Conservation (phyloP, 2,888 invertebrate species). For the Alloplasta piceator region DNA sequence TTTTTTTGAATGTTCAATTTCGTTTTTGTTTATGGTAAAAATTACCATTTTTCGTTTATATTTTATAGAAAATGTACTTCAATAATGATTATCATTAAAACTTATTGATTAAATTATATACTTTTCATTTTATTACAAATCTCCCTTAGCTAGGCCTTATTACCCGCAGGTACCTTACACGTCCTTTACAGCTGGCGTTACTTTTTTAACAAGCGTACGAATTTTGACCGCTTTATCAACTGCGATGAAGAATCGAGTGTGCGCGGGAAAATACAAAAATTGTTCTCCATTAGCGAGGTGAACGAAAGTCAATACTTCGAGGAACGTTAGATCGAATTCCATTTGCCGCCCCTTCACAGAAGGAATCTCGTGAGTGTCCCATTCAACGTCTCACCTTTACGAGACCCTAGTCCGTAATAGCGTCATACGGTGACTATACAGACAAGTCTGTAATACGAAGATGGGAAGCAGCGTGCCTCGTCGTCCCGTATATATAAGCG, state of each 20-base stretch:
- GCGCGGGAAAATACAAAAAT: background rate
- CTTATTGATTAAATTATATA: too few relatives aligned
- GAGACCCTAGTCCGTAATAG: background rate
- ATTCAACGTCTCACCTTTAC: background rate
- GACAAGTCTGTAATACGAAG: background rate
- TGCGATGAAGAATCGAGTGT: background rate
- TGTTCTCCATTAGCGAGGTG: background rate
- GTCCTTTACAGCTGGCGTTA: too few relatives aligned
- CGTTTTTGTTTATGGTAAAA: too few relatives aligned
- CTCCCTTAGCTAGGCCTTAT: too few relatives aligned
- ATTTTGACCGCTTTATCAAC: too few relatives aligned
- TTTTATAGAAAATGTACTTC: too few relatives aligned
- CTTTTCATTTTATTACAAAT: too few relatives aligned
- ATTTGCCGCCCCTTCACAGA: conserved; percentile 17
- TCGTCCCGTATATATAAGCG: background rate
- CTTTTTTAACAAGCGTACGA: too few relatives aligned
- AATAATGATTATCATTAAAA: too few relatives aligned
- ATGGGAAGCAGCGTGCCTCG: conserved; percentile 1
- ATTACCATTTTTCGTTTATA: too few relatives aligned
- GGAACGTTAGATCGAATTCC: conserved; percentile 33
- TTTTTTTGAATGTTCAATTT: too few relatives aligned
- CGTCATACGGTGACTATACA: conserved; percentile 7
- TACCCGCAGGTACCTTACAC: too few relatives aligned
- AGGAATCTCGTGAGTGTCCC: conserved; percentile 35
- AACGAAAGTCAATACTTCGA: conserved; percentile 3